These are phyloP conservation scores for Trichechus manatus DNA, from an alignment of 2,113 vertebrate species.

Conservation along the genomic window DNA sequence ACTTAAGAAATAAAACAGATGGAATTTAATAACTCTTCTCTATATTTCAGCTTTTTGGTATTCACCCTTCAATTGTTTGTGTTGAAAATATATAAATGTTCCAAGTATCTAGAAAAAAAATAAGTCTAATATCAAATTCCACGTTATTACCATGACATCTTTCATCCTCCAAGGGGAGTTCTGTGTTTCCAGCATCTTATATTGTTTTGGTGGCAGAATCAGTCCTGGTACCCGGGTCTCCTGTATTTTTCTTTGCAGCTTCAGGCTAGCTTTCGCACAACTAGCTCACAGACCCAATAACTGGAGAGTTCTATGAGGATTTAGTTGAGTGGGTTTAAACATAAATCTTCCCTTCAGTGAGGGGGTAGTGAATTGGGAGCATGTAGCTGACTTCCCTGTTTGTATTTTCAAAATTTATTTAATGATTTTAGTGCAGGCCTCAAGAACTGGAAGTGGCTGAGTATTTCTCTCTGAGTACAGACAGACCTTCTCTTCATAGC, in stretches of 20 bases:
- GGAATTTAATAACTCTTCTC: neutral
- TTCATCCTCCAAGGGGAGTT: neutral
- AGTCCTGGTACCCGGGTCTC: neutral
- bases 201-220: neutral
- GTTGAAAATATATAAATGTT: neutral
- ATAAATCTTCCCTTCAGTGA: neutral
- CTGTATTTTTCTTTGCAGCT: neutral
- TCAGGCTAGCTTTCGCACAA: neutral
- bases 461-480: neutral
- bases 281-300: neutral
- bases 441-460: neutral
- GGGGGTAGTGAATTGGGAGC: fast-evolving
- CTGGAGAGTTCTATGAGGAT: neutral
- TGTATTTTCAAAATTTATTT: neutral
- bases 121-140: neutral
- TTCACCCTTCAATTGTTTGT: neutral
- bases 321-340: neutral
- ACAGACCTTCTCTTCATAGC: neutral
- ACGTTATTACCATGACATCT: neutral
- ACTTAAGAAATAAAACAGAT: neutral
- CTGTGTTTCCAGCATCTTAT: neutral
- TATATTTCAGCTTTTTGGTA: neutral
- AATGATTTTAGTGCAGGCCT: neutral
- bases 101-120: neutral
- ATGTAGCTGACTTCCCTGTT: neutral